These are phyloP conservation scores for Trypoxylus dichotomus DNA, from an alignment of 1,140 invertebrate species.

Conservation along the genomic window DNA sequence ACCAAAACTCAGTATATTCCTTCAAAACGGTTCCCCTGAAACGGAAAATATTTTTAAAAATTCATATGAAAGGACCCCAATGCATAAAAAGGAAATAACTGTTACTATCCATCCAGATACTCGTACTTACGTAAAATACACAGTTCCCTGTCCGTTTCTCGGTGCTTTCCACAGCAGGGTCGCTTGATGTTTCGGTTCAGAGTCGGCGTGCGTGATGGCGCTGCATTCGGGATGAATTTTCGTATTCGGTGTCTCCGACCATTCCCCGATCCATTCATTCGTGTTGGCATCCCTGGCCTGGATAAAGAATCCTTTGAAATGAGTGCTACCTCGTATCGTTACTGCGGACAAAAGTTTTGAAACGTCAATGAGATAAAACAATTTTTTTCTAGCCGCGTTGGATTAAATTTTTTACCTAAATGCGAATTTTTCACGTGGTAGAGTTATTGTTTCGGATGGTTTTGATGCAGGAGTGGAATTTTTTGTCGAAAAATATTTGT, in stretches of 20 bases:
- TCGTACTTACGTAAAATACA: slow-evolving; percentile 75
- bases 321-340: slow-evolving; percentile 60
- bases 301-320: slow-evolving; percentile 79
- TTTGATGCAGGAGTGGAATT: too few species aligned
- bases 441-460: too few species aligned
- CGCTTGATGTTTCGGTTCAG: slow-evolving; percentile 71
- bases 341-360: slow-evolving; percentile 55
- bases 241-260: slow-evolving; percentile 69
- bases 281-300: slow-evolving; percentile 72
- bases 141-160: slow-evolving; percentile 61
- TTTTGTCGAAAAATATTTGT: too few species aligned
- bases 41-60: slow-evolving; percentile 45
- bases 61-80: too few species aligned
- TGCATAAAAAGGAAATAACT: neutral
- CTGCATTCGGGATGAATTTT: slow-evolving; percentile 75
- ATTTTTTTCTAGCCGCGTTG: neutral
- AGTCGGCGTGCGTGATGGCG: slow-evolving; percentile 77
- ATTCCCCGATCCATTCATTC: slow-evolving; percentile 72
- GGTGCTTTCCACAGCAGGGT: slow-evolving; percentile 76
- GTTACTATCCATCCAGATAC: too few species aligned
- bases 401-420: too few species aligned
- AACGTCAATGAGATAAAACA: slow-evolving; percentile 1
- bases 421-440: too few species aligned
- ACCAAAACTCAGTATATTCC: slow-evolving; percentile 73
- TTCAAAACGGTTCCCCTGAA: slow-evolving; percentile 72